Evolutionary conservation across 2,113 vertebrate species (phyloP).

Genomic region (Micromys minutus): DNA sequence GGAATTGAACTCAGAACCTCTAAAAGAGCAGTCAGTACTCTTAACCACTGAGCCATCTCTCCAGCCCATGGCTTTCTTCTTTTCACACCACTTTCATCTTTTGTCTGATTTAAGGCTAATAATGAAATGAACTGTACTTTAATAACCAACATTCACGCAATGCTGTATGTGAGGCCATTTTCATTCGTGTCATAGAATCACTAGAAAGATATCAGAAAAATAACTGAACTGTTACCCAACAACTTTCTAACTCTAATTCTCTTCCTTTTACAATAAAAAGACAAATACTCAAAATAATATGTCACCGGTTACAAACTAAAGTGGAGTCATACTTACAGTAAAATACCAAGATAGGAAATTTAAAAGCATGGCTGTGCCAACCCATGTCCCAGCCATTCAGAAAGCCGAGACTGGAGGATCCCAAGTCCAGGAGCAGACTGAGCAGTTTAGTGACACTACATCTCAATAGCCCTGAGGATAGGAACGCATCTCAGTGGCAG

Average conservation of each 20-base stretch:
- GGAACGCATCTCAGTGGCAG: not conserved
- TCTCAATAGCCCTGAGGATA: not conserved
- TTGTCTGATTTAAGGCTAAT: slow-evolving; percentile 12
- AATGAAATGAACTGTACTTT: slow-evolving; percentile 34
- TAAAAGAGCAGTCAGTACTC: too few species aligned
- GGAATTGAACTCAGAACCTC: too few species aligned
- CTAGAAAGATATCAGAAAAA: slow-evolving; percentile 46
- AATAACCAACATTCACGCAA: not conserved
- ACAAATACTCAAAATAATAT: slow-evolving; percentile 25
- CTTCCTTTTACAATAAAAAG: not conserved
- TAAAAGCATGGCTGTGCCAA: not conserved
- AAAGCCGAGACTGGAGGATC: not conserved
- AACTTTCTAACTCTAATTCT: slow-evolving; percentile 39
- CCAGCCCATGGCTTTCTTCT: not conserved
- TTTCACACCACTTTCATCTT: slow-evolving; percentile 18
- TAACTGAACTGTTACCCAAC: not conserved
- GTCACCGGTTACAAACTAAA: not conserved
- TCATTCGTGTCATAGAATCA: slow-evolving; percentile 1
- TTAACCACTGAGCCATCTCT: too few species aligned
- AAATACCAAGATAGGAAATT: slow-evolving; percentile 30
- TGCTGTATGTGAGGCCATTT: slow-evolving; percentile 11
- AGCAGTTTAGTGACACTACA: not conserved
- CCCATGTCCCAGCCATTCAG: not conserved
- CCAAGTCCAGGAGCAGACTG: not conserved
- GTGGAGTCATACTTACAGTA: not conserved